Conservation (phyloP, 2,797 vertebrate genomes). For the Malacoctenus gilli region DNA sequence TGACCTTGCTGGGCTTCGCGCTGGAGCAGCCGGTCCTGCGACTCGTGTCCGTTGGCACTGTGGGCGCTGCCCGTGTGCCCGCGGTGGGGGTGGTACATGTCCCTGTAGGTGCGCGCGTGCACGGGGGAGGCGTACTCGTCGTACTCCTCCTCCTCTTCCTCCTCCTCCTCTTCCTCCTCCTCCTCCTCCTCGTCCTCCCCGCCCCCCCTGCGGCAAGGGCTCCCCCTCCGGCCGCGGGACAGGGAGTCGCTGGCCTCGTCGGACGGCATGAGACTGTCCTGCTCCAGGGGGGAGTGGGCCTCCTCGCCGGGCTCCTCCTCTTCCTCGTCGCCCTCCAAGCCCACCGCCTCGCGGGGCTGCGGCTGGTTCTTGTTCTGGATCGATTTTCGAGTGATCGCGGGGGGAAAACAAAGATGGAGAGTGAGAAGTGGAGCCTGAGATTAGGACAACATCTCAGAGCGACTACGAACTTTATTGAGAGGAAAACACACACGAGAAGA, state of each 20-base stretch:
- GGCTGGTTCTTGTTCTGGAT: conserved; percentile 87
- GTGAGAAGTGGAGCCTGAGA: conserved; percentile 24
- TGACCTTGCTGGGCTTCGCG: conserved; percentile 88
- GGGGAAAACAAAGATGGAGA: neutral
- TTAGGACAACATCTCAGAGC: conserved; percentile 15
- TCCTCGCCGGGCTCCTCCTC: conserved; percentile 78
- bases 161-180: conserved; percentile 69
- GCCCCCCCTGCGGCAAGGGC: conserved; percentile 84
- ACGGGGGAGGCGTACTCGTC: conserved; percentile 76
- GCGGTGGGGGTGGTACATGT: conserved; percentile 89
- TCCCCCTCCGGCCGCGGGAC: conserved; percentile 84
- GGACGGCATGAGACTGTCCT: conserved; percentile 95
- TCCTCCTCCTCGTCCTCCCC: conserved; percentile 83
- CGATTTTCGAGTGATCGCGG: conserved; percentile 6
- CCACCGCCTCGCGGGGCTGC: conserved; percentile 68
- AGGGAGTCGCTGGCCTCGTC: conserved; percentile 92
- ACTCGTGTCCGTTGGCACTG: conserved; percentile 89
- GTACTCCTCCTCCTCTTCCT: conserved; percentile 71
- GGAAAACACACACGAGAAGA: conserved; percentile 15
- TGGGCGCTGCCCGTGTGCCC: conserved; percentile 85
- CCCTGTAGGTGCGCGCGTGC: conserved; percentile 85
- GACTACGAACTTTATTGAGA: neutral
- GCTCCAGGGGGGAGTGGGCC: conserved; percentile 89
- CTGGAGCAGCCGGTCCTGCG: conserved; percentile 87
- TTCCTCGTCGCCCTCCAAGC: conserved; percentile 73